phyloP scores from a whole-genome alignment of 30 jellyfish, hydroid and myxozoan species.

The Mastigias papua region DNA sequence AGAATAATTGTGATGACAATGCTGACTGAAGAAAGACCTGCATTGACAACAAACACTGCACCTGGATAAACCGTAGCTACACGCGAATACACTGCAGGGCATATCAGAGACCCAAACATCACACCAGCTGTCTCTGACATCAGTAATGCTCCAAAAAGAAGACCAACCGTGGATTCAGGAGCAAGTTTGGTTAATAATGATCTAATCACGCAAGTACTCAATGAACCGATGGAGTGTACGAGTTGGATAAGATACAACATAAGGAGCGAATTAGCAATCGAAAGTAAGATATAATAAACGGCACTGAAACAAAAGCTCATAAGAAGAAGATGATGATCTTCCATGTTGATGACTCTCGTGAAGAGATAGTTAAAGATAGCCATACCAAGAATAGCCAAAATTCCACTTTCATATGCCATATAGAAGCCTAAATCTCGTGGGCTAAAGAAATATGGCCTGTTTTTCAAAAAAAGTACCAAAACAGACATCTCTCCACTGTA shows the following conservation, averaged over 20 bases:
- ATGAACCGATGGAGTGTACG: conserved; percentile 2
- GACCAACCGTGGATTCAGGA: conserved; percentile 4
- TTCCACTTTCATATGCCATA: conserved; percentile 10
- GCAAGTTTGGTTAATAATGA: neutral
- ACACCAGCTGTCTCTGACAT: conserved; percentile 2
- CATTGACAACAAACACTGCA: conserved; percentile 18
- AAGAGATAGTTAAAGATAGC: neutral
- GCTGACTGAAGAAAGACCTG: neutral
- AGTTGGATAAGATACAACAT: conserved; percentile 8
- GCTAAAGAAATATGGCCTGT: conserved; percentile 17
- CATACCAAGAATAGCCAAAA: conserved; percentile 7
- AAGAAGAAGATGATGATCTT: neutral
- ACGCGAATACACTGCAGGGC: neutral
- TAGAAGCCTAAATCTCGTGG: conserved; percentile 1
- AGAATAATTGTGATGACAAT: neutral
- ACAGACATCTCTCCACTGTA: conserved; percentile 28
- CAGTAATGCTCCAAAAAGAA: conserved; percentile 10
- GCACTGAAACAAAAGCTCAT: neutral
- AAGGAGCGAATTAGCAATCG: neutral
- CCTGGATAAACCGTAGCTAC: conserved; percentile 16
- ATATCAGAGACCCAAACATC: conserved; percentile 1
- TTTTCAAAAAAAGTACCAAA: neutral
- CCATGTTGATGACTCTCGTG: conserved; percentile 1
- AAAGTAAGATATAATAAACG: neutral
- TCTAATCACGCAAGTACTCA: neutral